Base-by-base conservation (phyloP, 2,888 invertebrate genomes). In the Hesperia comma region DNA sequence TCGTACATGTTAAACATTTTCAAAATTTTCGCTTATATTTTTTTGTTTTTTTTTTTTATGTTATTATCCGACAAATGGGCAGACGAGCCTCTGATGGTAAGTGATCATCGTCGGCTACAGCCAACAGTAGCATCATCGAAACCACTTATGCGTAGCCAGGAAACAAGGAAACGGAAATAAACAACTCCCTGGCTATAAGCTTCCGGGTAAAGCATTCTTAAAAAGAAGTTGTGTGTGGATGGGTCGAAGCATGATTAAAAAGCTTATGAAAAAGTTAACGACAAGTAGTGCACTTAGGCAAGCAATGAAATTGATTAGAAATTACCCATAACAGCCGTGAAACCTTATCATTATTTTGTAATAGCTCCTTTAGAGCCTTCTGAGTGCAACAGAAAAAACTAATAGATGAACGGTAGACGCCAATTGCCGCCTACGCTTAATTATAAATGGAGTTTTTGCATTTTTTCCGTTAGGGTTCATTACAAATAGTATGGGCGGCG, bases 381-480 rank as follows among this genome's bases (percentile, higher is more conserved):
- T 55, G 33, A 40, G 49, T 12, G 37, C 19, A 40, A 14, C 17
- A 55, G 69, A 76, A 78, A 80, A 82, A 80, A 74, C 73, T 75
- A 78, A 76, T 76, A 74, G 72, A 74, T 68, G 70, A 71, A 73
- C 74, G 72, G 75, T 72, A 77, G 70, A 75, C 70, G 72, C 73
- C 74, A 73, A 74, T 79, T 78, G 75, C 78, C 76, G 75, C 77
- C 76, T 79, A 74, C 63, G 64, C 72, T 78, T 79, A 79, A 81
- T 79, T 78, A 80, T 81, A 75, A 72, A 67, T 67, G 61, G 69
- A 19, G 76, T 79, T 77, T 80, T 75, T 71, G 68, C 68, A 57
- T 69, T 71, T 75, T 73, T 70, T 66, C 64, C 58, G 66, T 68
- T 70, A 61, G 56, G 63, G 61, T 71, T 69, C 62, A 72, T 74